Evolutionary conservation across 2,797 vertebrate species (phyloP).

Genomic region (Chaetodon trifasciatus): DNA sequence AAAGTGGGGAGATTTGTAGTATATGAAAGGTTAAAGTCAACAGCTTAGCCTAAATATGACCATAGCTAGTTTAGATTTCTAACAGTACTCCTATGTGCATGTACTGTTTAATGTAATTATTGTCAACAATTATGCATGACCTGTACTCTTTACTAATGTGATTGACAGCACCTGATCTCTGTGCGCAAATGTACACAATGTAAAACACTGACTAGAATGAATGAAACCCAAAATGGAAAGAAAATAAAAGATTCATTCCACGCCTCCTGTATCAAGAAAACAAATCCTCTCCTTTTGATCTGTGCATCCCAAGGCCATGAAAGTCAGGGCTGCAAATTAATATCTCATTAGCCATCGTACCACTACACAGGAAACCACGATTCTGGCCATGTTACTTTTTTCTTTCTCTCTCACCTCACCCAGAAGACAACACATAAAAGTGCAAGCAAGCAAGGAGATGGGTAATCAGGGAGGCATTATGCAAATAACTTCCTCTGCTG

Average conservation of each 20-base stretch:
- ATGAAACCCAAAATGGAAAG: slow-evolving; percentile 11
- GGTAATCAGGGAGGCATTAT: slow-evolving; percentile 72
- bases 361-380: slow-evolving; percentile 49
- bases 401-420: slow-evolving; percentile 34
- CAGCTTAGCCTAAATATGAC: neutral
- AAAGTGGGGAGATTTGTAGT: neutral
- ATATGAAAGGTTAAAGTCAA: slow-evolving; percentile 31
- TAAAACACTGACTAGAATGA: neutral
- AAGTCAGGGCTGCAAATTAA: slow-evolving; percentile 56
- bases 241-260: slow-evolving; percentile 29
- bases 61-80: neutral
- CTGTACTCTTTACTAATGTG: slow-evolving; percentile 13
- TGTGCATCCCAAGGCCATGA: slow-evolving; percentile 43
- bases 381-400: slow-evolving; percentile 12
- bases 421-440: slow-evolving; percentile 61
- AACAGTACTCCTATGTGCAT: neutral
- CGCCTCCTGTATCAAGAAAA: slow-evolving; percentile 24
- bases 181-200: slow-evolving; percentile 22
- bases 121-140: slow-evolving; percentile 12
- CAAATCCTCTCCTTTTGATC: slow-evolving; percentile 56
- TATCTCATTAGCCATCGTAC: slow-evolving; percentile 62
- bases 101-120: slow-evolving; percentile 1
- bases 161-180: neutral
- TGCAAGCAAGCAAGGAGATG: slow-evolving; percentile 40
- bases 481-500: slow-evolving; percentile 68